Evolutionary conservation across 2,113 vertebrate species (phyloP).

Genomic region (Nesoenas mayeri): DNA sequence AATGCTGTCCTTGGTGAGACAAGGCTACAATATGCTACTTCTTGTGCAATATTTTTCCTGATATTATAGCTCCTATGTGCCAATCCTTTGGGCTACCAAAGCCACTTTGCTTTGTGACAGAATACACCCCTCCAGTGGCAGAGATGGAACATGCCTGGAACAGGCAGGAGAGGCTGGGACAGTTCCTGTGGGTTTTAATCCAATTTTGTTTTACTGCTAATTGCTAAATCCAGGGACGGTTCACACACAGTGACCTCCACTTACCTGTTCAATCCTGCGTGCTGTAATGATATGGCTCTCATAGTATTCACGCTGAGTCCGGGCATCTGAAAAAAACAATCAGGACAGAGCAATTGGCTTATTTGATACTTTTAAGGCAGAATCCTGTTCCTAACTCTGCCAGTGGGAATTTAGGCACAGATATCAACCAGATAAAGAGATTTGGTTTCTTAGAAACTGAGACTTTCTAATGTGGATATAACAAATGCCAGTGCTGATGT

Average conservation of each 20-base stretch:
- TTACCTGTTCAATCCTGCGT: conserved; percentile 76
- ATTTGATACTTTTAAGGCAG: neutral
- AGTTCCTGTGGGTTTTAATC: neutral
- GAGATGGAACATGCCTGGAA: neutral
- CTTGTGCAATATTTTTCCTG: conserved; percentile 7
- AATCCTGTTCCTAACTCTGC: neutral
- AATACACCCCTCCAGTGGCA: neutral
- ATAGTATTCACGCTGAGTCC: conserved; percentile 77
- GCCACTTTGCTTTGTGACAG: neutral
- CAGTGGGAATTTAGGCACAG: neutral
- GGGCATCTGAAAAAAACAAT: conserved; percentile 78
- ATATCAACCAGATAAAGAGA: neutral
- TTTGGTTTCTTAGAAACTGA: neutral
- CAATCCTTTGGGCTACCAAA: neutral
- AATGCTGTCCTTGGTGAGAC: neutral
- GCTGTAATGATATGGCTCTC: conserved; percentile 86
- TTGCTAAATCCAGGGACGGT: neutral
- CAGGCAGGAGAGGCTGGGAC: neutral
- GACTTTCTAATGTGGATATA: neutral
- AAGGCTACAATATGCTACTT: neutral
- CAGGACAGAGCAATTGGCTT: neutral
- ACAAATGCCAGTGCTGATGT: fast-evolving
- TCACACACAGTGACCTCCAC: neutral
- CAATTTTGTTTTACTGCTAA: neutral
- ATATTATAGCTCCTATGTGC: fast-evolving